These are phyloP conservation scores for Lithophane ornitopus DNA, from an alignment of 2,888 invertebrate genomes.

Conservation along the genomic window DNA sequence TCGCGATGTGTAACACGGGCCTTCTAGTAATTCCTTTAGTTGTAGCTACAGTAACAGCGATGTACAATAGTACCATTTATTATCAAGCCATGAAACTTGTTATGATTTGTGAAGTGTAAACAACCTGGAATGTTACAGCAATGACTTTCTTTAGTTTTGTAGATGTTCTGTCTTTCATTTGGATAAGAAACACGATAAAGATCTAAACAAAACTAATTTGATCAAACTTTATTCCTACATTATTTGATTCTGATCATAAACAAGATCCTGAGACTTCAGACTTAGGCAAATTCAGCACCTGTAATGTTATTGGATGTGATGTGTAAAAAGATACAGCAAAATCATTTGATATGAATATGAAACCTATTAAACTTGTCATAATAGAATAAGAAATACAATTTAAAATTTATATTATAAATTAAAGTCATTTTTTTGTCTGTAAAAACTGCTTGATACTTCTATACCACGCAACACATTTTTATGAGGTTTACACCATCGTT, in stretches of 20 bases:
- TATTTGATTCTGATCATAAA: background rate
- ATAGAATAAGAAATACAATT: background rate
- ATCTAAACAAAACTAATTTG: background rate
- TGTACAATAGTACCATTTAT: background rate
- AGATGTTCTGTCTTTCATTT: slow-evolving; percentile 1
- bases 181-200: background rate
- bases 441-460: too few relatives aligned
- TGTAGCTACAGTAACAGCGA: background rate
- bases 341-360: background rate
- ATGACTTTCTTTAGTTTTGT: background rate
- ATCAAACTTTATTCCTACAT: background rate
- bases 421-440: too few relatives aligned
- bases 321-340: background rate
- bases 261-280: background rate
- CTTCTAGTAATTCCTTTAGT: background rate
- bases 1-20: background rate
- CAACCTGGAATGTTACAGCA: background rate
- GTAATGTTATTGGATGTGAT: background rate
- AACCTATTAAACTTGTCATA: background rate
- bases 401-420: too few relatives aligned
- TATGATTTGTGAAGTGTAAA: background rate
- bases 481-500: too few relatives aligned
- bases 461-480: too few relatives aligned
- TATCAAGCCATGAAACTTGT: background rate
- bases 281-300: background rate